phyloP scores from a whole-genome alignment of 2,888 invertebrate species.

The Heteropelma amictum region DNA sequence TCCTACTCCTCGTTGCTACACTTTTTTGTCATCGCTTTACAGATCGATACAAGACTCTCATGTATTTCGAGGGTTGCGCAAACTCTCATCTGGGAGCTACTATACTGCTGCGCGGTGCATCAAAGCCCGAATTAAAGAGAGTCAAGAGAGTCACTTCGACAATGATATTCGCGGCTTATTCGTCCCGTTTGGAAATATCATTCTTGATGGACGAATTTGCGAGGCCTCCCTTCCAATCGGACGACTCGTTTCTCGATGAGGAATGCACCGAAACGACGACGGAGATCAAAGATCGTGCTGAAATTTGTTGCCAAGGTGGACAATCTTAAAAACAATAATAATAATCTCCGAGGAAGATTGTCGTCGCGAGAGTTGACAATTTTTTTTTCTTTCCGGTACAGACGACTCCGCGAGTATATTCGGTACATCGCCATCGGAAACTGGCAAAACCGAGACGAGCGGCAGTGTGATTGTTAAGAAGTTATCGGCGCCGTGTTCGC shows the following conservation, averaged over 20 bases:
- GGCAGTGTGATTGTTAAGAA: neutral
- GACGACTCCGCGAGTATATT: constrained; percentile 23
- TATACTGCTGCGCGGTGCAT: constrained; percentile 89
- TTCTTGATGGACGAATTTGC: constrained; percentile 94
- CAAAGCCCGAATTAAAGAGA: constrained; percentile 85
- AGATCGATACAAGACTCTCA: constrained; percentile 89
- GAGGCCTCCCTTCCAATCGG: constrained; percentile 82
- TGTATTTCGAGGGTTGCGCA: constrained; percentile 95
- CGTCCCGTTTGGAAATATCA: constrained; percentile 94
- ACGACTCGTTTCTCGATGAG: constrained; percentile 78
- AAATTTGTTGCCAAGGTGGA: neutral
- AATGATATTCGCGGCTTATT: constrained; percentile 91
- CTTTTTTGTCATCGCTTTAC: neutral
- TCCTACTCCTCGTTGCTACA: neutral
- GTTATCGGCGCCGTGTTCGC: neutral
- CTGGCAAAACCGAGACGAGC: neutral
- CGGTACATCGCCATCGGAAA: constrained; percentile 68
- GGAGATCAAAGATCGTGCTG: neutral
- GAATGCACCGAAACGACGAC: constrained; percentile 47
- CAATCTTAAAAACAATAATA: neutral
- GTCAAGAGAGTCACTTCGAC: constrained; percentile 91
- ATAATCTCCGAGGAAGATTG: neutral
- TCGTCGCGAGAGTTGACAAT: too few species aligned
- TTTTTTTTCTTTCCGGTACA: neutral
- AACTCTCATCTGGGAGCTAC: constrained; percentile 91